phyloP scores from a whole-genome alignment of 2,797 vertebrate species.

The Margarornis squamiger region DNA sequence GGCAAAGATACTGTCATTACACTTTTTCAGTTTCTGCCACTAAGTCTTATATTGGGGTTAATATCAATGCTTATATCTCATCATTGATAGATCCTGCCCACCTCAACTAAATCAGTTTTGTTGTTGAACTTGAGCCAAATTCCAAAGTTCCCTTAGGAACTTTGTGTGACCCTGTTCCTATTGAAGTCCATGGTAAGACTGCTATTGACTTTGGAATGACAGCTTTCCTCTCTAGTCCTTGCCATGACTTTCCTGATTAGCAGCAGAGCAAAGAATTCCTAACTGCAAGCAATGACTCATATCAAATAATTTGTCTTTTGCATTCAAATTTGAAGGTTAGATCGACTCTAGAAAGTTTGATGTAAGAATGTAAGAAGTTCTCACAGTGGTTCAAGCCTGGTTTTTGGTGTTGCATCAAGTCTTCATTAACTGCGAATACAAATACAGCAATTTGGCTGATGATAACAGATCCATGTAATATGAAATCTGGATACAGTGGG shows the following conservation, averaged over 20 bases:
- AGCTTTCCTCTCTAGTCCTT: neutral
- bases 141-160: neutral
- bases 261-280: neutral
- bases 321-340: neutral
- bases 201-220: neutral
- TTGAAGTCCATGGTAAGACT: neutral
- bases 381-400: neutral
- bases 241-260: neutral
- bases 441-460: neutral
- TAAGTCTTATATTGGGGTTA: neutral
- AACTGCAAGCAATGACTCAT: neutral
- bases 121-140: neutral
- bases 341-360: neutral
- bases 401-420: neutral
- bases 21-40: neutral
- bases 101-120: neutral
- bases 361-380: neutral
- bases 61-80: neutral
- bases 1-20: neutral
- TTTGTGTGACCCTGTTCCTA: rapidly evolving
- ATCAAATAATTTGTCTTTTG: neutral
- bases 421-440: neutral
- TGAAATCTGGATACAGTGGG: neutral
- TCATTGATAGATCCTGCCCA: neutral
- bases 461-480: neutral